These are phyloP conservation scores for Sander lucioperca DNA, from an alignment of 2,113 vertebrate species.

Conservation along the genomic window DNA sequence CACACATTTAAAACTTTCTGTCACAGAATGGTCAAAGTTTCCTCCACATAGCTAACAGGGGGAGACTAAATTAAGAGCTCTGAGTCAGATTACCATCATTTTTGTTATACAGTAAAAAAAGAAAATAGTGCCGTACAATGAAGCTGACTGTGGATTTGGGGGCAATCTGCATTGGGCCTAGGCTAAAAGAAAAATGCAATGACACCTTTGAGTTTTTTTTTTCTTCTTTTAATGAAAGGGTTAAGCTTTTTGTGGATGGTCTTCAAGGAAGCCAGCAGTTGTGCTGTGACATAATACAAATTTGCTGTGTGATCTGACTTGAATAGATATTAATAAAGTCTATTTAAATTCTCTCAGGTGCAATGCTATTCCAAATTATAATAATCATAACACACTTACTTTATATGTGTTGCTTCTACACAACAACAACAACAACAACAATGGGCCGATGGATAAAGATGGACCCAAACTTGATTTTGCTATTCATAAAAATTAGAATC, in stretches of 20 bases:
- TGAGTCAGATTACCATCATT: background rate
- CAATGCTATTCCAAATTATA: background rate
- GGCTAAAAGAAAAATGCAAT: background rate
- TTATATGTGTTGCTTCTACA: background rate
- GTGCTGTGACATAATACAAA: background rate
- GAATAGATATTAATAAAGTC: background rate
- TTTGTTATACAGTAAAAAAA: background rate
- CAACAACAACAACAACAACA: background rate
- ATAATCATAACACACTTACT: background rate
- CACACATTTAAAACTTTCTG: conserved; percentile 6
- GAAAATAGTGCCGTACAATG: background rate
- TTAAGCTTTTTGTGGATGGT: conserved; percentile 1
- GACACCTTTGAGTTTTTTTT: background rate
- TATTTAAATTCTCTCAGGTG: background rate
- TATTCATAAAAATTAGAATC: background rate
- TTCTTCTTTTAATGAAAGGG: background rate
- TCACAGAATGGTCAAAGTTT: conserved; percentile 2
- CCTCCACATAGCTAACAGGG: background rate
- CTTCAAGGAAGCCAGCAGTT: conserved; percentile 25
- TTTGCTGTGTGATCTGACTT: background rate
- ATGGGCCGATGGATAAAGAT: background rate
- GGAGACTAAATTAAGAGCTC: background rate
- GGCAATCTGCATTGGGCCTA: background rate
- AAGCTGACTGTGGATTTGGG: background rate
- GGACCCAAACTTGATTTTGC: background rate